Evolutionary conservation across 2,113 vertebrate genomes (phyloP).

Genomic region (Mirounga angustirostris): DNA sequence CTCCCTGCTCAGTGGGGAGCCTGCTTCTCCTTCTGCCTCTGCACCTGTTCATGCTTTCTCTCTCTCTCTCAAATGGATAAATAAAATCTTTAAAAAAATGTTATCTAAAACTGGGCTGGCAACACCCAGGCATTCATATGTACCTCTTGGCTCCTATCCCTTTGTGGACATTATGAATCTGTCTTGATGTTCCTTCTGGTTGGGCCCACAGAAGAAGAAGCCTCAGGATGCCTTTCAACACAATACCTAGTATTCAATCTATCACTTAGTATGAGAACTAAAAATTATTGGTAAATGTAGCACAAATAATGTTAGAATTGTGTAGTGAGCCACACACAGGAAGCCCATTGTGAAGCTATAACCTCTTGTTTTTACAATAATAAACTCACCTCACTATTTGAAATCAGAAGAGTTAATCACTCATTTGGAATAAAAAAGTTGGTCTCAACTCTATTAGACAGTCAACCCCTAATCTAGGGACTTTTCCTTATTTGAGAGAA

Average conservation of each 20-base stretch:
- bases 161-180: not conserved
- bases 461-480: not conserved
- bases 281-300: not conserved
- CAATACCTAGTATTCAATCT: not conserved
- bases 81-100: not conserved
- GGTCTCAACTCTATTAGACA: not conserved
- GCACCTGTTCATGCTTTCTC: not conserved
- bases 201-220: constrained; percentile 22
- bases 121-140: not conserved
- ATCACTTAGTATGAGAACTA: not conserved
- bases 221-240: not conserved
- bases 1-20: not conserved
- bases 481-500: not conserved
- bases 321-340: not conserved
- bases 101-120: not conserved
- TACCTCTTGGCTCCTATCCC: not conserved
- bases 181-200: not conserved
- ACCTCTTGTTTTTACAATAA: not conserved
- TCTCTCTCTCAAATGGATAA: not conserved
- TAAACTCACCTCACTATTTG: not conserved
- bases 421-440: not conserved
- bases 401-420: not conserved
- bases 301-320: not conserved
- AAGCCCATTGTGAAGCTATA: not conserved
- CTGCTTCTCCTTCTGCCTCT: not conserved